A percentile compares a stretch with the other conserved stretches of the same genome.
Conservation (phyloP, 2,797 vertebrate genomes). For the Hippopotamyrus pictus region DNA sequence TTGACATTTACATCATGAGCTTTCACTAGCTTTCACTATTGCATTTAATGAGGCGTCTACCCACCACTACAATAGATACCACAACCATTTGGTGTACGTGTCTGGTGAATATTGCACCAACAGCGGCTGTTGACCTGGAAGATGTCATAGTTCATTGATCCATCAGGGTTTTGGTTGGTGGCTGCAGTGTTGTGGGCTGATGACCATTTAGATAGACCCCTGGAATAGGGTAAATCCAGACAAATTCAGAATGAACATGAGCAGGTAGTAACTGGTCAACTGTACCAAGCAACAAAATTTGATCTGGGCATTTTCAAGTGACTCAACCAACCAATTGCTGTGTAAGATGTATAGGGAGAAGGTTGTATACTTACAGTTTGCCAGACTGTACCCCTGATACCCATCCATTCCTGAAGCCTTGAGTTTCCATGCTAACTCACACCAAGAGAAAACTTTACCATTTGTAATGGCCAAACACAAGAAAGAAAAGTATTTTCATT, state of each 20-base stretch:
- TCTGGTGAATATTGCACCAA: constrained; percentile 52
- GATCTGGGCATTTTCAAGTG: not conserved
- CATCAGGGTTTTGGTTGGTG: constrained; percentile 48
- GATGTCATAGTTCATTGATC: constrained; percentile 53
- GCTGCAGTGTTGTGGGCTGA: constrained; percentile 41
- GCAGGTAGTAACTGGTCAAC: too few species aligned
- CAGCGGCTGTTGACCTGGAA: constrained; percentile 36
- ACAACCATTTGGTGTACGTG: constrained; percentile 40
- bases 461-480: not conserved
- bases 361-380: constrained; percentile 33
- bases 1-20: not conserved
- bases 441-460: constrained; percentile 30
- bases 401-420: constrained; percentile 33
- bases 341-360: not conserved
- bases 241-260: not conserved
- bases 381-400: constrained; percentile 36
- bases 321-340: not conserved
- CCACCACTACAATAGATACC: constrained; percentile 52
- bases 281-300: not conserved
- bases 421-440: constrained; percentile 25
- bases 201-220: constrained; percentile 56
- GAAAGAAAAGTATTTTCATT: not conserved
- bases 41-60: not conserved
- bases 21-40: not conserved
- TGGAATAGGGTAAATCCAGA: constrained; percentile 20